Evolutionary conservation across 1,140 invertebrate species (phyloP), one percentile per base, ranked within the genome.

Genomic region (Alviniconcha marisindica): DNA sequence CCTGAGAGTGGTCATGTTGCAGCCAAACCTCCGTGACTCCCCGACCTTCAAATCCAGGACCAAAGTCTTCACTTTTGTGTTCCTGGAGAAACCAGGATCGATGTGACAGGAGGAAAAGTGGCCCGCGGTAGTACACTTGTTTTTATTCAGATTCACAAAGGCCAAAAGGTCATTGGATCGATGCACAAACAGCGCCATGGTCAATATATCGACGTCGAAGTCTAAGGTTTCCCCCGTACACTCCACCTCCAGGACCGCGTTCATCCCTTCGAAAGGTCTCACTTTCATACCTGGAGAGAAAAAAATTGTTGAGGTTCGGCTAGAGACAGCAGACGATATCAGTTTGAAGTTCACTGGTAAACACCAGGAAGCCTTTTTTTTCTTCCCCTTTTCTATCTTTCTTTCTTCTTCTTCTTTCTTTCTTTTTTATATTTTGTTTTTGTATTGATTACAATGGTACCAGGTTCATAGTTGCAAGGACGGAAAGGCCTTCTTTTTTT

Each of bases 201-300:
- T 80, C 60, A 80, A 24, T 40, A 80, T 44, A 31, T 80, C 78
- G n/a, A 66, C 60, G 38, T 69, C 56, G 28, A 38, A 42, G 14
- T n/a, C 56, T 24, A 80, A 60, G n/a, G 12, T n/a, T 38, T 80
- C 36, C 40, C 78, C 78, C 15, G 33, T 60, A 31, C 78, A 80
- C 18, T 28, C 78, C 24, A 80, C 78, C 40, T 80, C 78, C 78
- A 80, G 33, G 60, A 80, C 48, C 15, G 78, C n/a, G 56, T 21
- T n/a, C 40, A 80, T 63, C 28, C 78, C 78, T 42, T 66, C 36
- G 38, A 80, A 80, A 38, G 78, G 60, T 44, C 40, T 40, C 2
- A 44, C 60, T 28, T 21, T 66, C 78, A 80, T 80, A 4, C 78
- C 78, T 80, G 78, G 38, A 76, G 40, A 76, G 24, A 76, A 76